These are phyloP conservation scores for Leptinotarsa rubiginosa DNA, from an alignment of 2,888 invertebrate species.

Conservation along the genomic window DNA sequence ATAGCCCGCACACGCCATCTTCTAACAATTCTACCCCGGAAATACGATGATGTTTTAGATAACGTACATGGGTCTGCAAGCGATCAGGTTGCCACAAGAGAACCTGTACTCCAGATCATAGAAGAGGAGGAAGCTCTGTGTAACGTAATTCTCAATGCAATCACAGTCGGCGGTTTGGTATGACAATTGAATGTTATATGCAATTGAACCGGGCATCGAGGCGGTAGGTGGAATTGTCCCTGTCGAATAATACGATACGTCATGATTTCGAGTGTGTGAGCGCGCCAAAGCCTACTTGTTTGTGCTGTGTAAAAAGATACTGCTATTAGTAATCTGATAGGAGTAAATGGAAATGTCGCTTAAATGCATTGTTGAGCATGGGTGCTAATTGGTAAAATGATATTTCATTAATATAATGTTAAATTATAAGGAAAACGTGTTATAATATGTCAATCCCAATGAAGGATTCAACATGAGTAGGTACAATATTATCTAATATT, in stretches of 20 bases:
- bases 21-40: slow-evolving; percentile 30
- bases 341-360: not conserved
- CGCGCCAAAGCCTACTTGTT: slow-evolving; percentile 11
- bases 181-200: slow-evolving; percentile 48
- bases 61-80: slow-evolving; percentile 26
- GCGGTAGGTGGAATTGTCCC: slow-evolving; percentile 24
- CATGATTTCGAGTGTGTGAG: slow-evolving; percentile 8
- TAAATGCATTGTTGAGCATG: slow-evolving; percentile 8
- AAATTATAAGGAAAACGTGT: not conserved
- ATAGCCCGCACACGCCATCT: slow-evolving; percentile 23
- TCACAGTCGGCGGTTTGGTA: slow-evolving; percentile 45
- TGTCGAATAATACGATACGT: slow-evolving; percentile 29
- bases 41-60: slow-evolving; percentile 17
- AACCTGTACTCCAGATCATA: slow-evolving; percentile 30
- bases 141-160: slow-evolving; percentile 37
- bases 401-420: not conserved
- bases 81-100: slow-evolving; percentile 30
- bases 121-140: slow-evolving; percentile 25
- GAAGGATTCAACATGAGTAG: not conserved
- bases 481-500: too few relatives aligned
- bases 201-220: slow-evolving; percentile 48
- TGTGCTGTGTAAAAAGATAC: slow-evolving; percentile 27
- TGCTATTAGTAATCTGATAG: slow-evolving; percentile 20
- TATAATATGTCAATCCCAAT: not conserved
- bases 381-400: slow-evolving; percentile 6